Conservation (phyloP, 2,113 vertebrate genomes). For the Leucopsar rothschildi region DNA sequence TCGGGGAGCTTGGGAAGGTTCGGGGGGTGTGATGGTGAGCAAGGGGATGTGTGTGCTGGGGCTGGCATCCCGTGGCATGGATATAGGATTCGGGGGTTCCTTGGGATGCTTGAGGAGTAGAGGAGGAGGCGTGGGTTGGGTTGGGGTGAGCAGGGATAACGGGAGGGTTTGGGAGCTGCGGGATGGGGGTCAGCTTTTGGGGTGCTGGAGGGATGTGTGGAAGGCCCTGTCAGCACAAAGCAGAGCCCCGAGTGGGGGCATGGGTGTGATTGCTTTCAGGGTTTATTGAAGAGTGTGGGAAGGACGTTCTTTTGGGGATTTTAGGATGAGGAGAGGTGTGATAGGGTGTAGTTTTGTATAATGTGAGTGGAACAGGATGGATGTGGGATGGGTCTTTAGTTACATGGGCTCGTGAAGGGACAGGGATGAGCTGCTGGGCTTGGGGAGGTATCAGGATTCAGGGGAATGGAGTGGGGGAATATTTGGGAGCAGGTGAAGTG, state of each 20-base stretch:
- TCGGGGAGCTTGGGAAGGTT: too few relatives aligned
- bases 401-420: neutral
- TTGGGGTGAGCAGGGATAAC: neutral
- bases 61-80: fast-evolving
- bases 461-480: fast-evolving
- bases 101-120: neutral
- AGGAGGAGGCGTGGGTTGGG: neutral
- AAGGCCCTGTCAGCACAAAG: neutral
- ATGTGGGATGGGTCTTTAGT: neutral
- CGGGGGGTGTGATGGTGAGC: neutral
- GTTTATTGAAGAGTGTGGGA: neutral
- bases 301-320: fast-evolving
- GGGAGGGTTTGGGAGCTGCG: neutral
- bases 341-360: fast-evolving
- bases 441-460: neutral
- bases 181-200: fast-evolving
- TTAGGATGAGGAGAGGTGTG: neutral
- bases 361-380: neutral
- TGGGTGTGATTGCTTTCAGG: neutral
- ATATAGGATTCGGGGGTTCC: neutral
- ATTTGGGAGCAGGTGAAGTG: neutral
- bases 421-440: neutral
- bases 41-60: neutral
- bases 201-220: too few relatives aligned
- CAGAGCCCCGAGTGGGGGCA: fast-evolving